A percentile compares a stretch with the other conserved stretches of the same genome.
phyloP scores from a whole-genome alignment of 2,888 invertebrate species.

The Eilema sororculum region DNA sequence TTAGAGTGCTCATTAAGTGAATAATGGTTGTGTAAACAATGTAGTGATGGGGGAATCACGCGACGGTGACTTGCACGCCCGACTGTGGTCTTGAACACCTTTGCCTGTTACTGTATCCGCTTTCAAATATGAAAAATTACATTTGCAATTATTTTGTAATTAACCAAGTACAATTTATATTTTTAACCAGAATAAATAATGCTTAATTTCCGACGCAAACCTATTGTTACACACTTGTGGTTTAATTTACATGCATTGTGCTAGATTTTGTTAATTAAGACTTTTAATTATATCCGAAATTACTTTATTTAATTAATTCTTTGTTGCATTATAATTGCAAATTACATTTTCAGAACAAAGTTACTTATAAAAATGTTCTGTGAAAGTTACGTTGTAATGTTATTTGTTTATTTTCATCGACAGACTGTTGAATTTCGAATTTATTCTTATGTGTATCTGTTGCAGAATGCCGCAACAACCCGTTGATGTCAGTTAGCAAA shows the following conservation, averaged over 20 bases:
- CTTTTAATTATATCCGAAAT: constrained; percentile 18
- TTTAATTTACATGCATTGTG: not conserved
- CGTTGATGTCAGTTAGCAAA: constrained; percentile 50
- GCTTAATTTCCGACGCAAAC: constrained; percentile 13
- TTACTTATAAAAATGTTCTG: constrained; percentile 3
- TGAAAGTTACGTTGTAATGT: constrained; percentile 8
- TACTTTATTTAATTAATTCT: constrained; percentile 16
- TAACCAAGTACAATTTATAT: constrained; percentile 32
- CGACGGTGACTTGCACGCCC: constrained; percentile 72
- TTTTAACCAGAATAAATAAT: constrained; percentile 5
- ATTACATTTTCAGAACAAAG: constrained; percentile 17
- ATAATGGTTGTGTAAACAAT: constrained; percentile 78
- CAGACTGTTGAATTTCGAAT: constrained; percentile 14
- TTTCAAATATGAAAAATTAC: constrained; percentile 66
- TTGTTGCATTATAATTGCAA: constrained; percentile 19
- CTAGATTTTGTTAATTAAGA: constrained; percentile 8
- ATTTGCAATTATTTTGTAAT: constrained; percentile 64
- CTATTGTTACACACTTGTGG: constrained; percentile 6
- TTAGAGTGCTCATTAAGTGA: constrained; percentile 76
- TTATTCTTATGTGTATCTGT: constrained; percentile 17
- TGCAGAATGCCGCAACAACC: constrained; percentile 30
- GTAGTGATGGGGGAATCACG: constrained; percentile 77
- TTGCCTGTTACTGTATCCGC: constrained; percentile 55
- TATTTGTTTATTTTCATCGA: constrained; percentile 17
- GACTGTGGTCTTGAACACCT: constrained; percentile 58